phyloP scores from a whole-genome alignment of 2,888 invertebrate genomes.

The Ophion obscuratus region DNA sequence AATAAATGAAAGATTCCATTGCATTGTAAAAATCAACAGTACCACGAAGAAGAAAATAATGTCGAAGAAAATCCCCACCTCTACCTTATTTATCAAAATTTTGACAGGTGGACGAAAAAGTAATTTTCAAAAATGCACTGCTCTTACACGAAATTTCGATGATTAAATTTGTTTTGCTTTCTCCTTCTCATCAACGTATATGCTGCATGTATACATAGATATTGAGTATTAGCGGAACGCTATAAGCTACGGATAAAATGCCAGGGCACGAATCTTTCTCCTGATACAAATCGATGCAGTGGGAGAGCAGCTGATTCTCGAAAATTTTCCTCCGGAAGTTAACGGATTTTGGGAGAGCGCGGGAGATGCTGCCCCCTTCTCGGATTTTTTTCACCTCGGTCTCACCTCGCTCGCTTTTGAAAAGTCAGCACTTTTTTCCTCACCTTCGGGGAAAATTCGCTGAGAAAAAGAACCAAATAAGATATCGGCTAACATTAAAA shows the following conservation, averaged over 20 bases:
- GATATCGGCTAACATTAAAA: background rate
- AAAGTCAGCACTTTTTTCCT: constrained; percentile 34
- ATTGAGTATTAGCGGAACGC: background rate
- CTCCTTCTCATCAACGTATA: background rate
- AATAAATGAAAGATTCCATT: background rate
- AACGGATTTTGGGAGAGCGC: background rate
- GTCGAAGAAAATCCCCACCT: no score
- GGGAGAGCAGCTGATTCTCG: constrained; percentile 3
- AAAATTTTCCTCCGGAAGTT: background rate
- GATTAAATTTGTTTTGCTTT: background rate
- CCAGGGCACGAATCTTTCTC: constrained; percentile 26
- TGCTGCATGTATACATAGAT: background rate
- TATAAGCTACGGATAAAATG: constrained; percentile 18
- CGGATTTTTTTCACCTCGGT: background rate
- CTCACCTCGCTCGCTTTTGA: background rate
- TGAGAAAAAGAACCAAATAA: constrained; percentile 1
- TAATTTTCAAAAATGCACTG: background rate
- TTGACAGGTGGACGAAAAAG: background rate
- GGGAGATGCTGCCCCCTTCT: constrained; percentile 4
- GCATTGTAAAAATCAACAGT: no score
- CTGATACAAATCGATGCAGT: constrained; percentile 43
- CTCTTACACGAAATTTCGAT: background rate
- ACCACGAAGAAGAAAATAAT: no score
- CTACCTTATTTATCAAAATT: background rate
- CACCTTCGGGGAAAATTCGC: background rate